Evolutionary conservation across 2,113 vertebrate species (phyloP).

Genomic region (Tenebrosternarchus preto): DNA sequence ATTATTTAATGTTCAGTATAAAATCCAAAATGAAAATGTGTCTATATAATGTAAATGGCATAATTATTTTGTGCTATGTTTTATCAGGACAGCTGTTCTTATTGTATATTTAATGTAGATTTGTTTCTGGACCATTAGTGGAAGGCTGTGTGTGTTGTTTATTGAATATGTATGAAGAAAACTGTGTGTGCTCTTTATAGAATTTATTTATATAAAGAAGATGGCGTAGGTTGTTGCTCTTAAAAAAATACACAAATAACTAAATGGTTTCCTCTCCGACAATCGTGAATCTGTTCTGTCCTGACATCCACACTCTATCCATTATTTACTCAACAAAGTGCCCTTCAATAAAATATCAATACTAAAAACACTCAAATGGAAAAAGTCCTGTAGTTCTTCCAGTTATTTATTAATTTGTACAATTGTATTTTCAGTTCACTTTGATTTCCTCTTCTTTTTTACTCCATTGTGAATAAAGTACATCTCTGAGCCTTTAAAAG

Average conservation of each 20-base stretch:
- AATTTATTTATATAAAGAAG: neutral
- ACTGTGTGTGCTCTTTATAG: too few species aligned
- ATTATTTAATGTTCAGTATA: too few species aligned
- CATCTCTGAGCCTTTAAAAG: conserved; percentile 50
- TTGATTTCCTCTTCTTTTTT: conserved; percentile 50
- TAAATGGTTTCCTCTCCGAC: neutral
- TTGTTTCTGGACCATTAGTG: too few species aligned
- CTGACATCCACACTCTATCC: conserved; percentile 17
- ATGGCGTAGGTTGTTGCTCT: neutral
- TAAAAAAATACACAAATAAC: neutral
- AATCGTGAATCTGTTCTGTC: neutral
- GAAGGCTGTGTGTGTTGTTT: too few species aligned
- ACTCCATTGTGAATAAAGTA: conserved; percentile 44
- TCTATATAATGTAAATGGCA: too few species aligned
- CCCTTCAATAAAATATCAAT: conserved; percentile 41
- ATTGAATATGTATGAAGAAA: too few species aligned
- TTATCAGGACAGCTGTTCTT: too few species aligned
- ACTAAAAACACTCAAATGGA: conserved; percentile 39
- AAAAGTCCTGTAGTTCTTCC: conserved; percentile 23
- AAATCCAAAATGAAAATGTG: too few species aligned
- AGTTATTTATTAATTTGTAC: conserved; percentile 40
- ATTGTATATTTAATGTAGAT: too few species aligned
- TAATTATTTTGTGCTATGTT: too few species aligned
- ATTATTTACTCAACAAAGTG: conserved; percentile 49
- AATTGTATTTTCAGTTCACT: conserved; percentile 48